These are phyloP conservation scores for Carlito syrichta DNA, from an alignment of 2,113 vertebrate species.

Conservation along the genomic window DNA sequence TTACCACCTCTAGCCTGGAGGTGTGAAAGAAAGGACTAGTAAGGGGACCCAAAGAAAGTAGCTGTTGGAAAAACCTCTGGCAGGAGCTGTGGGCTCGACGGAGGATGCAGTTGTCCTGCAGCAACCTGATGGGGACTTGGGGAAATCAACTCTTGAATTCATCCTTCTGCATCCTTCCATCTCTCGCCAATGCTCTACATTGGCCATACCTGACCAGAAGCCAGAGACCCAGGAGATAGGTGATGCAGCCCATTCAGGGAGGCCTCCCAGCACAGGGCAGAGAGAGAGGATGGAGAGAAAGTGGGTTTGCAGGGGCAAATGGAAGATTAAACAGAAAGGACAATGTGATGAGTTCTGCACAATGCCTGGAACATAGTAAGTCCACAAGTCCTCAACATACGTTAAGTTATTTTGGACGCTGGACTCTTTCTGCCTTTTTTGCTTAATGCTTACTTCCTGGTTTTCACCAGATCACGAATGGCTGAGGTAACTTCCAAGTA, in stretches of 20 bases:
- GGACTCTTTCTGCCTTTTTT: neutral
- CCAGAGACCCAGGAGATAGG: neutral
- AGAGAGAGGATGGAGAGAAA: neutral
- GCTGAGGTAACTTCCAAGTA: neutral
- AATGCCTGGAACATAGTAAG: neutral
- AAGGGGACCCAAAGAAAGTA: neutral
- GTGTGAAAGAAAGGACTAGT: neutral
- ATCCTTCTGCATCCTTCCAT: neutral
- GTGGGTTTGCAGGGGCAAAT: neutral
- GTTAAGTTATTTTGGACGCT: constrained; percentile 17
- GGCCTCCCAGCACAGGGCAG: neutral
- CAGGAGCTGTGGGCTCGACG: neutral
- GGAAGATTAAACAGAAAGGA: neutral
- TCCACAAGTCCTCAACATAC: neutral
- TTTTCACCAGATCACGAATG: neutral
- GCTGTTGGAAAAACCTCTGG: neutral
- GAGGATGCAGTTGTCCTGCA: neutral
- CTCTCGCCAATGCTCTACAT: neutral
- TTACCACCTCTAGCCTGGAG: neutral
- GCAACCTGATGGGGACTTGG: neutral
- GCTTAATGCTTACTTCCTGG: constrained; percentile 47
- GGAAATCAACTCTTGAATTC: neutral
- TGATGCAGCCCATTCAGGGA: neutral
- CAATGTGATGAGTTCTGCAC: neutral
- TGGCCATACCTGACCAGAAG: neutral